Evolutionary conservation across 2,888 invertebrate genomes (phyloP), one percentile per base, ranked within the genome.

Genomic region (Dasypolia templi): DNA sequence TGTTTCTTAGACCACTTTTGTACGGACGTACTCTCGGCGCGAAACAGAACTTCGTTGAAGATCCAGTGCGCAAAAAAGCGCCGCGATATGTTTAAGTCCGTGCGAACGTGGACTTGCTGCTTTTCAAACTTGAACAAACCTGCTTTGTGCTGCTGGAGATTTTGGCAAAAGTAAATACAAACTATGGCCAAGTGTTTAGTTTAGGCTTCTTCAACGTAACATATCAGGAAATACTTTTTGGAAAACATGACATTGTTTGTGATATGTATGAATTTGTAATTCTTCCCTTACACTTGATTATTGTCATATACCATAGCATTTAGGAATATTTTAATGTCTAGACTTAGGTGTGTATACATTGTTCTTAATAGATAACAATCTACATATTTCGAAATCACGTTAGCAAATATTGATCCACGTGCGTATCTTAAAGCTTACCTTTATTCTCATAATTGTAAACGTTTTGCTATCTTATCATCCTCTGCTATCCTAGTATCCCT

Each of bases 401-500:
- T 61, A 12, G 22, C 61, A 81, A 81, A 80, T 80, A 65, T 80
- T 80, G 61, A 58, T 53, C 22, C 76, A 71, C 67, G 71, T 75
- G 75, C 53, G 55, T 51, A 22, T 73, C 51, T 22, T 63, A 29
- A 19, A 64, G 19, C 49, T 14, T 63, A 22, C 62, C 26, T 71
- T 55, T 55, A 67, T 51, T 32, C 22, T 63, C 46, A 42, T 46
- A 68, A 51, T 32, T 71, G 67, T 44, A 32, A 53, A 65, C 51
- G 22, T 44, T 58, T 39, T 32, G 32, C 12, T 76, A 55, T 76
- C 72, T 76, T 66, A 81, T 68, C 66, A 35, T 32, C 55, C 2
- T 65, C 17, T 71, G 58, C 39, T 65, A 26, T 22, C 65, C 53
- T 67, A 42, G 46, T 78, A 63, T 64, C 39, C 44, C 7, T 39